Conservation (phyloP, 2,113 vertebrate genomes). For the Astur gentilis region DNA sequence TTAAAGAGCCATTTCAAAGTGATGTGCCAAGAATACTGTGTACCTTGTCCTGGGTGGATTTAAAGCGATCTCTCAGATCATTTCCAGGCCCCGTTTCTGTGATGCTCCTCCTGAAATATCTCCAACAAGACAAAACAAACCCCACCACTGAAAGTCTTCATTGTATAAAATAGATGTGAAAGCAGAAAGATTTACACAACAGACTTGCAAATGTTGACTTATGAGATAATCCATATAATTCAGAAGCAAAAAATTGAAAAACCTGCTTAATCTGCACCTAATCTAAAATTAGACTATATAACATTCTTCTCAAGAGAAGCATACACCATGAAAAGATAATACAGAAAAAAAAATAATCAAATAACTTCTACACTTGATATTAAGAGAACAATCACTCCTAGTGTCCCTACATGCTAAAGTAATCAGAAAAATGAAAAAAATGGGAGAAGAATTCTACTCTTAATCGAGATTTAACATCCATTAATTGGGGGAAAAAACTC, state of each 20-base stretch:
- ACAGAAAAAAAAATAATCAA: neutral
- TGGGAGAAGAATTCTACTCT: neutral
- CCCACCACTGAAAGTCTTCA: neutral
- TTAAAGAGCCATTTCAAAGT: neutral
- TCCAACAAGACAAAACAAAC: neutral
- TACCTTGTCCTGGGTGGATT: neutral
- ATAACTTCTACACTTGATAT: neutral
- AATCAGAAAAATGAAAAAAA: neutral
- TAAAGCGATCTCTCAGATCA: neutral
- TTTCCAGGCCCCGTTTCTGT: neutral
- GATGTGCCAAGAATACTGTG: neutral
- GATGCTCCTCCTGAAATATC: neutral
- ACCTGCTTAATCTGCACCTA: neutral
- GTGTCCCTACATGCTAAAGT: neutral
- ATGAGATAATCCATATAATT: neutral
- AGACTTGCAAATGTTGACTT: neutral
- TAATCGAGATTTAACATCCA: neutral
- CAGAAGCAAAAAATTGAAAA: neutral
- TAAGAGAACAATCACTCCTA: neutral
- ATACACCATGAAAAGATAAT: neutral
- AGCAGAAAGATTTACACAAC: neutral
- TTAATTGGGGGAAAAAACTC: neutral
- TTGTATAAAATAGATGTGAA: neutral
- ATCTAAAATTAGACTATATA: neutral
- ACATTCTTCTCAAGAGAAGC: neutral